phyloP scores from a whole-genome alignment of 2,797 vertebrate species.

The Poeciliopsis turneri region DNA sequence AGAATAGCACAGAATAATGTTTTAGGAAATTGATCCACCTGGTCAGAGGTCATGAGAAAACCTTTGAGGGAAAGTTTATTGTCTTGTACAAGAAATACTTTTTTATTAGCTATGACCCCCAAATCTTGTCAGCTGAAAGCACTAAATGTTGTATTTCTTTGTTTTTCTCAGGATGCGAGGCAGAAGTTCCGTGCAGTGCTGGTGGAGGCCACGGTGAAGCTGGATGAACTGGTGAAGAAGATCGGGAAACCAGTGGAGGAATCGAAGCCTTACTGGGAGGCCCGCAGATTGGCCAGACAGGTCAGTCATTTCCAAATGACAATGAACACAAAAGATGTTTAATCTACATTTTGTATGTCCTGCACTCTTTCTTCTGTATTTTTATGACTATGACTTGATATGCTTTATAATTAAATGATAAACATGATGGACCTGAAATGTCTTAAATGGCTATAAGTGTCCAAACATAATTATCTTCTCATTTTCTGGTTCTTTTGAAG shows the following conservation, averaged over 20 bases:
- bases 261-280: slow-evolving; percentile 98
- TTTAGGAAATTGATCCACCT: background rate
- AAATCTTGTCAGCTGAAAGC: background rate
- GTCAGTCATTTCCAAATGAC: slow-evolving; percentile 68
- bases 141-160: background rate
- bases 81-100: background rate
- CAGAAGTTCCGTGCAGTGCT: slow-evolving; percentile 94
- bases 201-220: slow-evolving; percentile 91
- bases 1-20: background rate
- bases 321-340: background rate
- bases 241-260: slow-evolving; percentile 95
- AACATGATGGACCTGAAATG: background rate
- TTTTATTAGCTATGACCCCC: background rate
- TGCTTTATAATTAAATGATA: background rate
- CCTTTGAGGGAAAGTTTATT: background rate
- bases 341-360: background rate
- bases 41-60: background rate
- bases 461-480: background rate
- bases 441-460: background rate
- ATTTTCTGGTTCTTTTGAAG: background rate
- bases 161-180: slow-evolving; percentile 84
- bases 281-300: slow-evolving; percentile 91
- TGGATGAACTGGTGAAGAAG: slow-evolving; percentile 95
- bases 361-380: background rate
- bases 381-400: background rate